Conservation (phyloP, 2,888 invertebrate genomes). For the Aelia acuminata region DNA sequence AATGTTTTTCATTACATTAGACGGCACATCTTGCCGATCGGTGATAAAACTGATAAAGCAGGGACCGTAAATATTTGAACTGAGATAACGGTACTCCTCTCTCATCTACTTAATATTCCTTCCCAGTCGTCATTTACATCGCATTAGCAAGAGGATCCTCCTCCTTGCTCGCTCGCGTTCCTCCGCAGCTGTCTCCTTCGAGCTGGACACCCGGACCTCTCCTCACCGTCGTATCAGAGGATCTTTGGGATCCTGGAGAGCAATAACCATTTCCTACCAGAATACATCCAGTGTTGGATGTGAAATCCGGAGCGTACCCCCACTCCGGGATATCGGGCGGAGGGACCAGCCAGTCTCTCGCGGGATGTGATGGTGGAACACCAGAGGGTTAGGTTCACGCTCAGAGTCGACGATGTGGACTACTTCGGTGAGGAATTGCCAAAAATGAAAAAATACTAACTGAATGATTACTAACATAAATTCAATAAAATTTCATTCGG, state of each 20-base stretch:
- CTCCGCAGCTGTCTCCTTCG: not conserved
- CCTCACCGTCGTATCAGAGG: not conserved
- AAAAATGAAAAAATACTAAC: not conserved
- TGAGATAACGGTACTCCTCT: constrained; percentile 23
- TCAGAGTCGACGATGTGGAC: constrained; percentile 59
- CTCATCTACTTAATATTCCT: constrained; percentile 22
- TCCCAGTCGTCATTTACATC: constrained; percentile 10
- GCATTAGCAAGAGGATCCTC: constrained; percentile 14
- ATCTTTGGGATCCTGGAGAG: not conserved
- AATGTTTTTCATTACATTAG: constrained; percentile 19
- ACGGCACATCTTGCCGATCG: constrained; percentile 8
- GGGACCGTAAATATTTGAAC: constrained; percentile 39
- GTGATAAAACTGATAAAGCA: constrained; percentile 42
- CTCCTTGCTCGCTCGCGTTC: not conserved
- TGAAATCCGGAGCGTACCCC: constrained; percentile 39
- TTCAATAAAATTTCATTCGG: not conserved
- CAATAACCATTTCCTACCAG: constrained; percentile 15
- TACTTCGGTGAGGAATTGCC: constrained; percentile 55
- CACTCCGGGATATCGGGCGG: not conserved
- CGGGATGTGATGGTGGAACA: constrained; percentile 58
- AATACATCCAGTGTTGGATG: not conserved
- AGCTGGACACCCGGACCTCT: not conserved
- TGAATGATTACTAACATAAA: constrained; percentile 19
- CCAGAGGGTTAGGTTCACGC: constrained; percentile 55
- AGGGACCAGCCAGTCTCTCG: not conserved